Conservation (phyloP, 2,113 vertebrate species). For the Amia ocellicauda region DNA sequence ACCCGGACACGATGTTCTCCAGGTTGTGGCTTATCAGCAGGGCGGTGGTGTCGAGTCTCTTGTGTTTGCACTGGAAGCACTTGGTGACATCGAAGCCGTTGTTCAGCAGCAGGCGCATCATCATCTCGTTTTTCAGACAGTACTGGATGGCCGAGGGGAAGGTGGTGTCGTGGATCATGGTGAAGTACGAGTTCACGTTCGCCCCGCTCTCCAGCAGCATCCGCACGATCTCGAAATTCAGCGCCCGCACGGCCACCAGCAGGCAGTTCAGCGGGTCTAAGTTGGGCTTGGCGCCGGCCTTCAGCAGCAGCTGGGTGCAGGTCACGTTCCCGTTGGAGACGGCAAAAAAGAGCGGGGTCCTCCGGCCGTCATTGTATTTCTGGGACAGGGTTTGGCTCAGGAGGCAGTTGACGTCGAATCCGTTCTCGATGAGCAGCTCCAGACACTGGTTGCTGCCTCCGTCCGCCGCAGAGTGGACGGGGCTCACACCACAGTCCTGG, state of each 20-base stretch:
- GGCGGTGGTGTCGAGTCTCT: too few species aligned
- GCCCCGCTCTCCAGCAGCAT: slow-evolving; percentile 71
- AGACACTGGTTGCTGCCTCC: slow-evolving; percentile 74
- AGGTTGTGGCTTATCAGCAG: too few species aligned
- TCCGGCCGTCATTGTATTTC: slow-evolving; percentile 72
- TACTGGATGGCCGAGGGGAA: slow-evolving; percentile 86
- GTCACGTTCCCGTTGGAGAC: slow-evolving; percentile 77
- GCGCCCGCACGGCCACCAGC: slow-evolving; percentile 77
- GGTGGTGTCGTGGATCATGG: slow-evolving; percentile 69
- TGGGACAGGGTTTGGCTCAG: slow-evolving; percentile 70
- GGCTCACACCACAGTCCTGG: slow-evolving; percentile 69
- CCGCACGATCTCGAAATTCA: slow-evolving; percentile 71
- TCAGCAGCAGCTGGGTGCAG: slow-evolving; percentile 68
- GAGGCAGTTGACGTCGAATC: slow-evolving; percentile 72
- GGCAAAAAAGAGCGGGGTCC: slow-evolving; percentile 70
- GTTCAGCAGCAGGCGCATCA: slow-evolving; percentile 82
- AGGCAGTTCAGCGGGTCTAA: slow-evolving; percentile 79
- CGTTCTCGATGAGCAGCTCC: slow-evolving; percentile 67
- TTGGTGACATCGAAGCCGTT: slow-evolving; percentile 73
- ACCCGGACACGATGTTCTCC: too few species aligned
- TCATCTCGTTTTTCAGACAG: slow-evolving; percentile 77
- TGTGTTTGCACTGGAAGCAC: slow-evolving; percentile 81
- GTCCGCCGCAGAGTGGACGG: slow-evolving; percentile 76
- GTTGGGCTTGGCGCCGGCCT: slow-evolving; percentile 70
- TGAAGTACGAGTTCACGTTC: slow-evolving; percentile 82